Evolutionary conservation across 30 jellyfish, hydroid and myxozoan species (phyloP), one percentile per base, ranked within the genome.

Genomic region (Turritopsis dohrnii): DNA sequence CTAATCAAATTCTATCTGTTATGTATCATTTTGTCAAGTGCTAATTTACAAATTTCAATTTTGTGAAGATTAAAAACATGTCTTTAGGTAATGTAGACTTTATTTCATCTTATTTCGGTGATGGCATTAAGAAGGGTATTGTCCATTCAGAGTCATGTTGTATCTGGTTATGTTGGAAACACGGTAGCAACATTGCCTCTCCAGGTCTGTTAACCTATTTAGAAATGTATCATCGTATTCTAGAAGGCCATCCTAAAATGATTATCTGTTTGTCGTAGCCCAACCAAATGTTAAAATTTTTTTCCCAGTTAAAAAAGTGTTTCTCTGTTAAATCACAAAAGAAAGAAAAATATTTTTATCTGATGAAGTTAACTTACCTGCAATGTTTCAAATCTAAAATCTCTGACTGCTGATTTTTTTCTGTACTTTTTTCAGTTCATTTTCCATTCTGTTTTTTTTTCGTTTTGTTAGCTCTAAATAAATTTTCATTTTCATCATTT

Each of bases 91-190:
- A 41, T 41, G 60, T 41, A 41, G 60, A 41, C 13, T 41, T 41
- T 41, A 41, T 41, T 41, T 41, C 5, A 41, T 41, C 5, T 3
- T 41, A 3, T 13, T 3, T 13, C 13, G 60, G 60, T 41, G 5
- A 41, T 41, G 60, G 60, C 60, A 41, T 74, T 74, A 3, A 74
- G 41, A 74, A 26, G 96, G 8, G 96, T 92, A n/a, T 89, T 92
- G 65, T 92, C 98, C 9, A 84, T 92, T 52, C 98, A 92, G 76
- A 92, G 98, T 54, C 98, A 92, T 72, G 98, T 92, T 66, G 96
- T 88, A 8, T 82, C 95, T 54, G 98, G 98, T 18, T 88, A 92
- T 85, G 98, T 92, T 53, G 98, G 98, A 21, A 92, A 92, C 77
- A 92, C 84, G 53, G 66, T 96, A 24, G 98, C 98, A 52, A 88